Percentiles rank a stretch among this genome's conserved stretches.
phyloP scores from a whole-genome alignment of 2,888 invertebrate genomes.

The Bugula neritina region DNA sequence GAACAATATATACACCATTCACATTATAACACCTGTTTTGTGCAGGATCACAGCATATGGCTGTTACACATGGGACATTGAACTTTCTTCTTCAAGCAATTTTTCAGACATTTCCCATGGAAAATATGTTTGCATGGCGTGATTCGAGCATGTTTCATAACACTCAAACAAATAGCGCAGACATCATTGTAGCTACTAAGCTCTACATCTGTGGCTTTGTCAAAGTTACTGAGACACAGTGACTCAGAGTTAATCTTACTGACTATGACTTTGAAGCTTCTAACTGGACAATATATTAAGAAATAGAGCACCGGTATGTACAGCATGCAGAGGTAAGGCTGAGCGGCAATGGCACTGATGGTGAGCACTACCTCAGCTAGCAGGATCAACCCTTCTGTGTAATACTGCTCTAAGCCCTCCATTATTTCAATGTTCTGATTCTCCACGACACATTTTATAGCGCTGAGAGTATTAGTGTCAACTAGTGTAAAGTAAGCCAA shows the following conservation, averaged over 20 bases:
- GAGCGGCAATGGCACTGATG: not conserved
- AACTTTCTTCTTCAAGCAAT: conserved; percentile 66
- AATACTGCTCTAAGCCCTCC: conserved; percentile 16
- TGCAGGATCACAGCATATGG: conserved; percentile 16
- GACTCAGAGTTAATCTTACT: conserved; percentile 59
- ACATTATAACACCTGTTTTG: too few species aligned
- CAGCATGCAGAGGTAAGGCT: conserved; percentile 2
- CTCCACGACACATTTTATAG: not conserved
- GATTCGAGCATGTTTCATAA: conserved; percentile 67
- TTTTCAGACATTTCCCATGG: conserved; percentile 70
- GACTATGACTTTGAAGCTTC: not conserved
- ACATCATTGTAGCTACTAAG: conserved; percentile 68
- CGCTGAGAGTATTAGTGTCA: not conserved
- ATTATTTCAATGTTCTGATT: conserved; percentile 13
- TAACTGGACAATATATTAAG: not conserved
- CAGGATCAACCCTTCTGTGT: not conserved
- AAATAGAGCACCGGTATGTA: conserved; percentile 16
- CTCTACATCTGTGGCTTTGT: conserved; percentile 62
- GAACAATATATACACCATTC: too few species aligned
- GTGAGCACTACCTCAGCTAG: not conserved
- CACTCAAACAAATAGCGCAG: conserved; percentile 70
- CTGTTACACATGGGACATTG: conserved; percentile 70
- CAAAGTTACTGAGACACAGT: conserved; percentile 57
- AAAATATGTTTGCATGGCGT: conserved; percentile 76
- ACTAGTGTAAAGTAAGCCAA: not conserved